Conservation (phyloP, 2,888 invertebrate species). For the Phoronis australis region DNA sequence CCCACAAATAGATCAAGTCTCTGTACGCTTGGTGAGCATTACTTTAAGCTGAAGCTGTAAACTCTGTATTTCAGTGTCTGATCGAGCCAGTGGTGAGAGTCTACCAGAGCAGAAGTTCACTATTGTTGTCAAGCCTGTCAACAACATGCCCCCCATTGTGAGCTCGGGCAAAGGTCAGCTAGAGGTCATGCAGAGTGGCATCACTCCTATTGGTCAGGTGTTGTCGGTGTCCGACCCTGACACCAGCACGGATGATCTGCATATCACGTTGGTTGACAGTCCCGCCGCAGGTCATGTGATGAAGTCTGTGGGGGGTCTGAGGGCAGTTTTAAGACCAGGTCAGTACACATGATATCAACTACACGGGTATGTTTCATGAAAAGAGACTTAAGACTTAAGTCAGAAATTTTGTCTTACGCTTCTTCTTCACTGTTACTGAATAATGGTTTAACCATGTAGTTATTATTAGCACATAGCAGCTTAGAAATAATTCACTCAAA, state of each 20-base stretch:
- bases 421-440: too few species aligned
- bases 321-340: conserved; percentile 20
- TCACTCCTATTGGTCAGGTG: conserved; percentile 24
- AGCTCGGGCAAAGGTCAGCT: conserved; percentile 17
- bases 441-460: too few species aligned
- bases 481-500: too few species aligned
- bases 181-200: conserved; percentile 27
- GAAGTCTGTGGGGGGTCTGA: conserved; percentile 20
- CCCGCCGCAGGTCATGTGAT: conserved; percentile 29
- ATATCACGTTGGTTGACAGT: conserved; percentile 21
- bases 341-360: too few species aligned
- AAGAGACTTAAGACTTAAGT: too few species aligned
- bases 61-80: conserved; percentile 27
- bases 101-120: conserved; percentile 31
- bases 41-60: too few species aligned
- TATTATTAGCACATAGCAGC: too few species aligned
- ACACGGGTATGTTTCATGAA: too few species aligned
- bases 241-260: conserved; percentile 24
- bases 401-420: too few species aligned
- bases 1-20: too few species aligned
- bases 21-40: too few species aligned
- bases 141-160: conserved; percentile 37
- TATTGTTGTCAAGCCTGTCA: conserved; percentile 35
- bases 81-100: conserved; percentile 18
- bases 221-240: conserved; percentile 34